A percentile compares a stretch with the other conserved stretches of the same genome.
phyloP scores from a whole-genome alignment of 2,113 vertebrate species.

The Ctenomys sociabilis region DNA sequence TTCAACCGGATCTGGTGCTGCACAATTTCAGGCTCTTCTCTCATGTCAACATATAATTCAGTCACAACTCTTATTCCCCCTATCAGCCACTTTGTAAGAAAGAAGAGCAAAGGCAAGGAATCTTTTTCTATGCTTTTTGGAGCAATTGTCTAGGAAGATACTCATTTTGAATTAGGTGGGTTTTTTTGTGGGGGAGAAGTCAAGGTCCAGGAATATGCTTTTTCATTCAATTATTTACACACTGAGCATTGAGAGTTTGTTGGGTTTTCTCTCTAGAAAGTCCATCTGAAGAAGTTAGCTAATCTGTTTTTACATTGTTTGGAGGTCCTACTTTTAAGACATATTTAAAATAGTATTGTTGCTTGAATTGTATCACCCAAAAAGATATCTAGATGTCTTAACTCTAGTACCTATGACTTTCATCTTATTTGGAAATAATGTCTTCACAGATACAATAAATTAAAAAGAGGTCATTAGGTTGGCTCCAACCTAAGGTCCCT shows the following conservation, averaged over 20 bases:
- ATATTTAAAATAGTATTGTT: slow-evolving; percentile 26
- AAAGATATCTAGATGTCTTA: neutral
- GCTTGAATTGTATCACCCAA: neutral
- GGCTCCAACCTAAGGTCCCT: neutral
- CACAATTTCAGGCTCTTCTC: neutral
- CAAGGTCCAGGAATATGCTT: neutral
- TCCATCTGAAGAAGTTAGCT: neutral
- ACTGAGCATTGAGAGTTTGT: neutral
- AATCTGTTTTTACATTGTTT: slow-evolving; percentile 8
- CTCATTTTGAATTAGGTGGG: slow-evolving; percentile 21
- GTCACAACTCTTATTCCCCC: neutral
- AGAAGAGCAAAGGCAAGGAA: slow-evolving; percentile 15
- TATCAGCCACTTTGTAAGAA: neutral
- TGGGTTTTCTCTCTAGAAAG: slow-evolving; percentile 24
- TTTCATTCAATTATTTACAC: slow-evolving; percentile 27
- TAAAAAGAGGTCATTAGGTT: slow-evolving; percentile 53
- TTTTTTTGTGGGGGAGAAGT: neutral
- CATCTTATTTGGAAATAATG: slow-evolving; percentile 32
- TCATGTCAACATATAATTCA: neutral
- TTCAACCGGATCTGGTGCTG: neutral
- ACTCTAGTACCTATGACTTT: neutral
- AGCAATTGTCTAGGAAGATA: slow-evolving; percentile 1
- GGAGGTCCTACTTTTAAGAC: neutral
- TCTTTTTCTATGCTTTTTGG: neutral
- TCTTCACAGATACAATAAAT: slow-evolving; percentile 43